phyloP scores from a whole-genome alignment of 37 sponge, comb jelly and placozoan genomes.

The Chondrilla cf. caribensis region DNA sequence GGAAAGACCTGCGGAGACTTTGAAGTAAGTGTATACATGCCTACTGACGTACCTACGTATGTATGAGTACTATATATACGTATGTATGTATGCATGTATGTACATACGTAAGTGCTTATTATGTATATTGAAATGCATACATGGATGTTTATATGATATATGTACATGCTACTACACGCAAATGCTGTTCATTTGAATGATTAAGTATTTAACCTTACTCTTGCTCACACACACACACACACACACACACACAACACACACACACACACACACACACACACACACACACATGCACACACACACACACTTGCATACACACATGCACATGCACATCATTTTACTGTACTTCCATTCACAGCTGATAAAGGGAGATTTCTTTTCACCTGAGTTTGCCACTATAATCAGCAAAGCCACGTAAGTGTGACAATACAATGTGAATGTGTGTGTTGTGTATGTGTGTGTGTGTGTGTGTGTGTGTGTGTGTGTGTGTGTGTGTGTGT shows the following conservation, averaged over 20 bases:
- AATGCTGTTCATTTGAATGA: too few relatives aligned
- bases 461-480: not conserved
- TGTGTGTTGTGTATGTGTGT: not conserved
- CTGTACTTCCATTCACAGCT: not conserved
- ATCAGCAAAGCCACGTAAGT: constrained; percentile 83
- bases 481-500: not conserved
- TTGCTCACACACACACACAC: constrained; percentile 20
- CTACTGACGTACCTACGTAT: not conserved
- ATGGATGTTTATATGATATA: not conserved
- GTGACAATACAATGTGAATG: not conserved
- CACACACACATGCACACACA: not conserved
- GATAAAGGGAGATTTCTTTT: constrained; percentile 87
- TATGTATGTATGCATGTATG: not conserved
- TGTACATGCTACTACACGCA: too few relatives aligned
- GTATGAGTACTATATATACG: not conserved
- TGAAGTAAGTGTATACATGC: constrained; percentile 43
- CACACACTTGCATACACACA: too few relatives aligned
- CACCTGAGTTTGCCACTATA: constrained; percentile 42
- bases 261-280: constrained; percentile 28
- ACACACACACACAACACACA: constrained; percentile 22
- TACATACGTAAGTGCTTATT: not conserved
- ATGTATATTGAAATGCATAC: not conserved
- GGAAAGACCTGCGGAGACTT: constrained; percentile 92
- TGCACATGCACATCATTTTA: not conserved
- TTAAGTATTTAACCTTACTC: not conserved